These are phyloP conservation scores for Thryonomys swinderianus DNA, from an alignment of 2,113 vertebrate species.

Conservation along the genomic window DNA sequence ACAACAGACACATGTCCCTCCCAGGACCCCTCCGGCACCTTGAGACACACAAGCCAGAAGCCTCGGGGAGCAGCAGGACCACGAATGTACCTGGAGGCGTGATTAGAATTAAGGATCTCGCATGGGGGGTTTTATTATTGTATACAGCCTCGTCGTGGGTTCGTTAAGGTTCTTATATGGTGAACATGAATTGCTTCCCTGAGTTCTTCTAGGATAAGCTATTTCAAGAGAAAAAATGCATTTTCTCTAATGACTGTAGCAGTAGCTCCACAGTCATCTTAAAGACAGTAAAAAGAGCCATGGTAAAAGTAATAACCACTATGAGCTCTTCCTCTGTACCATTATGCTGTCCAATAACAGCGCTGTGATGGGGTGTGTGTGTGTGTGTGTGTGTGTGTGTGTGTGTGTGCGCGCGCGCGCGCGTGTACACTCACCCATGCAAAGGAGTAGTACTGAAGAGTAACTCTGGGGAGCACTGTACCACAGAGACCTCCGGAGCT, in stretches of 20 bases:
- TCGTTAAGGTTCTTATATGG: background rate
- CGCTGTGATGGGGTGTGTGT: background rate
- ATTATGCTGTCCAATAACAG: background rate
- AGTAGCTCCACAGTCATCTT: background rate
- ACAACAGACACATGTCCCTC: background rate
- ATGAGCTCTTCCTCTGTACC: background rate
- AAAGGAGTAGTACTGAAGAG: too few relatives aligned
- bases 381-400: too few relatives aligned
- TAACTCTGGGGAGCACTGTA: background rate
- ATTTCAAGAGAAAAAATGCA: background rate
- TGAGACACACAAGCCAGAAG: background rate
- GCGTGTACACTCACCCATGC: background rate
- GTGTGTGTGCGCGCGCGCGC: too few relatives aligned
- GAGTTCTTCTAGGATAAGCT: background rate
- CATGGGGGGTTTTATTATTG: background rate
- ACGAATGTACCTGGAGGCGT: background rate
- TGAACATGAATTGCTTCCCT: background rate
- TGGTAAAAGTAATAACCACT: background rate
- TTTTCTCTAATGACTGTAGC: background rate
- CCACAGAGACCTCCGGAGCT: background rate
- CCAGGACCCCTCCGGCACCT: background rate
- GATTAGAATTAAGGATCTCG: background rate
- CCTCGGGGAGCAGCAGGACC: background rate
- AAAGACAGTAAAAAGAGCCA: conserved; percentile 34
- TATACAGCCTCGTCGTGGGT: background rate